Evolutionary conservation across 35 echinoderm and acorn worm species (phyloP).

Genomic region (Heliocidaris erythrogramma): DNA sequence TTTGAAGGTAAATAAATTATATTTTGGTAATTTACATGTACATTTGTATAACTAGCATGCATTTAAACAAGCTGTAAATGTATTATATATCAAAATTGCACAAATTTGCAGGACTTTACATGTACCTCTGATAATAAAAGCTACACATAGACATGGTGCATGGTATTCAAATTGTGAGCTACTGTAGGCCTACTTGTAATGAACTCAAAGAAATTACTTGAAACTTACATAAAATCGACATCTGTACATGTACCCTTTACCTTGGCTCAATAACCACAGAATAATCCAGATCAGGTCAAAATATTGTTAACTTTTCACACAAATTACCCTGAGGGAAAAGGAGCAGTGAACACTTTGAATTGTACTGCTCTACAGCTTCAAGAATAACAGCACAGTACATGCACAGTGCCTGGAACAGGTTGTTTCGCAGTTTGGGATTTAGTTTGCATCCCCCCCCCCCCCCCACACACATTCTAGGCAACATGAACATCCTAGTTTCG

Average conservation of each 20-base stretch:
- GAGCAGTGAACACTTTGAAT: too few species aligned
- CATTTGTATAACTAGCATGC: too few species aligned
- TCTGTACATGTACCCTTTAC: not conserved
- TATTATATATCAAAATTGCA: too few species aligned
- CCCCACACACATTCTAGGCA: not conserved
- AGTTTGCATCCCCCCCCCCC: not conserved
- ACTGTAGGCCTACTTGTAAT: not conserved
- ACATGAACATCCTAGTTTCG: not conserved
- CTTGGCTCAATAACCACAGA: not conserved
- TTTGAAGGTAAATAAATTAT: too few species aligned
- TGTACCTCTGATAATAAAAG: not conserved
- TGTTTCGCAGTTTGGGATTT: not conserved
- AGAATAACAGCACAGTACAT: not conserved
- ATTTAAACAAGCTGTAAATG: too few species aligned
- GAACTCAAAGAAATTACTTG: not conserved
- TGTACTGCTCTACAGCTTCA: not conserved
- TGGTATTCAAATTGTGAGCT: not conserved
- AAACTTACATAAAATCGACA: not conserved
- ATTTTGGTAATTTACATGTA: too few species aligned
- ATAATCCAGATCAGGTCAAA: not conserved
- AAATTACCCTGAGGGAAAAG: too few species aligned
- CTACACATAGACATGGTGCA: not conserved
- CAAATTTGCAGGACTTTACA: too few species aligned
- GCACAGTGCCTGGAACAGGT: not conserved
- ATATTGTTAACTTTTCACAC: too few species aligned